Evolutionary conservation across 1,140 invertebrate genomes (phyloP).

Genomic region (Papilio dardanus): DNA sequence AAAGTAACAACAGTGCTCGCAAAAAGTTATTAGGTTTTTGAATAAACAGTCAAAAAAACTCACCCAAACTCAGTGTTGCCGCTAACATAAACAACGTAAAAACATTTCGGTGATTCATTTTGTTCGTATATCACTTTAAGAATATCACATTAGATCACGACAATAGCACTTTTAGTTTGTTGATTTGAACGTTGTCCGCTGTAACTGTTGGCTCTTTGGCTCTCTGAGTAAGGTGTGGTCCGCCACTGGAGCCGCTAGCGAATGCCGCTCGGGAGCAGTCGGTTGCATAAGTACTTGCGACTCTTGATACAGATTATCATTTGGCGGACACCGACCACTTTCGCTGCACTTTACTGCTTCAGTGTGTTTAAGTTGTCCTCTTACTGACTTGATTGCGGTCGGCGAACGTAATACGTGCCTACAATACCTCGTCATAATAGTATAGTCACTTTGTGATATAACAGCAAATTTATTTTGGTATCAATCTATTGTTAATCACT

Average conservation of each 20-base stretch:
- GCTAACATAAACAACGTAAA: conserved; percentile 50
- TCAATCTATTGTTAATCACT: neutral
- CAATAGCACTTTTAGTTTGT: conserved; percentile 53
- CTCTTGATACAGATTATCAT: conserved; percentile 79
- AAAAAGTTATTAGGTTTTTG: neutral
- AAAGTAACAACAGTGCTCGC: neutral
- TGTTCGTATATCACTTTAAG: conserved; percentile 42
- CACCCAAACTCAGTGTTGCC: conserved; percentile 54
- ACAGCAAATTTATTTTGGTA: neutral
- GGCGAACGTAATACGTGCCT: conserved; percentile 24
- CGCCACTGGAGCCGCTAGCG: conserved; percentile 61
- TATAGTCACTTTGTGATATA: conserved; percentile 11
- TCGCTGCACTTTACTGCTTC: conserved; percentile 69
- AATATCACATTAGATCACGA: conserved; percentile 55
- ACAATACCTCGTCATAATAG: conserved; percentile 20
- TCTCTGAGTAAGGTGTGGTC: conserved; percentile 44
- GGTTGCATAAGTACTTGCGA: conserved; percentile 74
- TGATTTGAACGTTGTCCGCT: conserved; percentile 42
- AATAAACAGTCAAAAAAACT: conserved; percentile 42
- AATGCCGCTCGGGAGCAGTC: conserved; percentile 55
- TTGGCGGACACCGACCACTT: conserved; percentile 78
- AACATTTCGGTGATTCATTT: conserved; percentile 49
- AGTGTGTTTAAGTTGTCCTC: conserved; percentile 50
- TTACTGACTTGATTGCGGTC: conserved; percentile 39
- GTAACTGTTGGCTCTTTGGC: conserved; percentile 40